These are phyloP conservation scores for Sycobia sp. DNA, from an alignment of 1,140 invertebrate species.

Conservation along the genomic window DNA sequence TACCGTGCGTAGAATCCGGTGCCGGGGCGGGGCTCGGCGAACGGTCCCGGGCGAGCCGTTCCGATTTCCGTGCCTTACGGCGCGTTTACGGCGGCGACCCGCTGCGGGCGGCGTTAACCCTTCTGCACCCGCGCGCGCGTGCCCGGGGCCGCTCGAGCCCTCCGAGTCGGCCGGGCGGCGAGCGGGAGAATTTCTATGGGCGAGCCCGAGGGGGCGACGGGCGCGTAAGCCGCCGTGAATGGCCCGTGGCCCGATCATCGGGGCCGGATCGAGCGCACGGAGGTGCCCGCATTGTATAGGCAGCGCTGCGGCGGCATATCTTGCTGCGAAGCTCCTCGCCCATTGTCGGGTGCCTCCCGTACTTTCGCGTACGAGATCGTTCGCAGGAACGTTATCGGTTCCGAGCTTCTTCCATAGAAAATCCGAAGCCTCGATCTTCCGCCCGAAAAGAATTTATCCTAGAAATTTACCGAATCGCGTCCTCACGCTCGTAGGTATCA, in stretches of 20 bases:
- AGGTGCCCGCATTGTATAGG: no score
- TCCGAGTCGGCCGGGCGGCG: not conserved
- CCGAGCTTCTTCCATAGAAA: no score
- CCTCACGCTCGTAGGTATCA: no score
- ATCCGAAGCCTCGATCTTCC: no score
- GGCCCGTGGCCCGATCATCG: not conserved
- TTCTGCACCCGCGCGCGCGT: not conserved
- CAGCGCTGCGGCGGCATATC: no score
- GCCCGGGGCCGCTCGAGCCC: not conserved
- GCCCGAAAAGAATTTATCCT: no score
- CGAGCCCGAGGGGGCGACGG: not conserved
- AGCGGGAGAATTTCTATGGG: not conserved
- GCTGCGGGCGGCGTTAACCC: not conserved
- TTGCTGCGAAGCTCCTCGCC: no score
- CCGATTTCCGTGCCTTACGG: not conserved
- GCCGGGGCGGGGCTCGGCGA: not conserved
- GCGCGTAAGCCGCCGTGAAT: not conserved
- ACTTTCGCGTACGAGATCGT: no score
- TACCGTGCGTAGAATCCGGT: conserved; percentile 5
- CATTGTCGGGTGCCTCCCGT: no score
- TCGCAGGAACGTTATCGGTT: no score
- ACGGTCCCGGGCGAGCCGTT: not conserved
- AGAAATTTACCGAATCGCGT: no score
- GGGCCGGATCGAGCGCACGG: not conserved
- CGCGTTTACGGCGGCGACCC: no score